phyloP scores from a whole-genome alignment of 2,113 vertebrate genomes.

The Callipepla californica region DNA sequence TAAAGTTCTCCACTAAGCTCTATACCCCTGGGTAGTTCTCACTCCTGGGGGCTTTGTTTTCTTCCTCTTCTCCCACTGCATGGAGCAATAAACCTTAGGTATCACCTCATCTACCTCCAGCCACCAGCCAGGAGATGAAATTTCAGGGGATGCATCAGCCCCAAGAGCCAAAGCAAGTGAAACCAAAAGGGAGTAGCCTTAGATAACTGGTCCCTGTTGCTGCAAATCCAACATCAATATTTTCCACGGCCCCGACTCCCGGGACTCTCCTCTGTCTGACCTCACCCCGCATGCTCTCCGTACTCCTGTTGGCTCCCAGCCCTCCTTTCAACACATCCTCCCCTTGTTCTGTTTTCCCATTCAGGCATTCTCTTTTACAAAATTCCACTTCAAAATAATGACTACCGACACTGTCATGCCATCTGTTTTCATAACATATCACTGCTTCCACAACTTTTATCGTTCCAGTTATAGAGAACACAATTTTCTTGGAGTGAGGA shows the following conservation, averaged over 20 bases:
- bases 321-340: conserved; percentile 50
- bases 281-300: conserved; percentile 47
- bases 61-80: conserved; percentile 30
- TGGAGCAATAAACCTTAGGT: conserved; percentile 13
- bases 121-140: conserved; percentile 18
- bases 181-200: conserved; percentile 31
- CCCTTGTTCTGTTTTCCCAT: conserved; percentile 32
- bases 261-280: background rate
- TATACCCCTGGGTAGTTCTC: background rate
- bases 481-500: background rate
- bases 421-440: conserved; percentile 53
- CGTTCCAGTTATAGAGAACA: background rate
- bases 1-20: background rate
- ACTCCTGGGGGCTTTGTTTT: background rate
- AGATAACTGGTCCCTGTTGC: conserved; percentile 36
- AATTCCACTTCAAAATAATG: conserved; percentile 62
- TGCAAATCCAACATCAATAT: background rate
- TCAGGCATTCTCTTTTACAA: conserved; percentile 51
- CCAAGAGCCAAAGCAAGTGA: conserved; percentile 22
- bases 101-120: conserved; percentile 24
- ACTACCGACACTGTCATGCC: conserved; percentile 45
- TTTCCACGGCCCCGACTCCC: background rate
- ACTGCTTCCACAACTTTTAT: conserved; percentile 53
- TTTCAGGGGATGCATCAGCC: conserved; percentile 29
- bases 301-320: background rate